Base-by-base conservation (phyloP, 2,888 invertebrate genomes). In the Epinotia demarniana region DNA sequence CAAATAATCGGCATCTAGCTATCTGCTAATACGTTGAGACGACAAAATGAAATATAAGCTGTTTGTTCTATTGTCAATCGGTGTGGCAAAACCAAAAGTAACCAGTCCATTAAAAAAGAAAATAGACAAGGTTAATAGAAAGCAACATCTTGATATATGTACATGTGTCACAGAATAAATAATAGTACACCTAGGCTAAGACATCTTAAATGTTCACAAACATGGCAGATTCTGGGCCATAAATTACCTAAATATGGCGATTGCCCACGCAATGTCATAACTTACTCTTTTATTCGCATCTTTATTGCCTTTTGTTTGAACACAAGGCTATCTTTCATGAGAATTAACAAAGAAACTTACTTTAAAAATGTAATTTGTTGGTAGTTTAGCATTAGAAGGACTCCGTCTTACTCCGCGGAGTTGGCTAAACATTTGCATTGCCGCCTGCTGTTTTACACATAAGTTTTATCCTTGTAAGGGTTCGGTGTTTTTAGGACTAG, bases 271-370 rank as follows among this genome's bases (percentile, higher is more conserved):
- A 12, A 5, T 16, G 61, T 72, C 75, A 72, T 72, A 75, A 72
- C 75, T 67, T 72, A 61, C 58, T 71, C 55, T 75, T 75, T 71
- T 71, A 75, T 75, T 67, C 61, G 19, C 72, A 55, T 72, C 67
- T 75, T 75, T 75, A 75, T 75, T 55, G 46, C 57, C 75, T 67
- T 75, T 75, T 75, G 75, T 75, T 72, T 62, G 39, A 62, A 18
- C 27, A 55, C 64, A 62, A 62, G 72, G 66, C 72, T 75, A 75
- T 75, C 75, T 71, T 58, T 57, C 13, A 58, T 23, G 39, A 27
- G 5, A 19, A 61, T 55, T 23, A 57, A 68, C 67, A 39, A 68
- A 39, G 39, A 33, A 33, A 68, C 57, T 39, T 16, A 55, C 33
- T 9, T 39, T 57, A 19, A 19, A 55, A 58, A 19, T 68, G 53